These are phyloP conservation scores for Emys orbicularis DNA, from an alignment of 2,797 vertebrate genomes.

Conservation along the genomic window DNA sequence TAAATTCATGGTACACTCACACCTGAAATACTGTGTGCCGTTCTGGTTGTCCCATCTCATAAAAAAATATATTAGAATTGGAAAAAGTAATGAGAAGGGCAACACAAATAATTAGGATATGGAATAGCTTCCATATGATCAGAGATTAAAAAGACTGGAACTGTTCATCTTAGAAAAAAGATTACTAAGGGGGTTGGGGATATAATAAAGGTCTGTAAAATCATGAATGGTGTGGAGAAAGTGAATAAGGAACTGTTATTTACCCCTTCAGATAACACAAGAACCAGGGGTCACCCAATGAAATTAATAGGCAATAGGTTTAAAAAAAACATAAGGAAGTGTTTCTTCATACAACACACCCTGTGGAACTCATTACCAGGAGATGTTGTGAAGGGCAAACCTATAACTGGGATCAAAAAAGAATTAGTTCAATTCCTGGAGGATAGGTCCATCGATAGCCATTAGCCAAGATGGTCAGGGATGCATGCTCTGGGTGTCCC, in stretches of 20 bases:
- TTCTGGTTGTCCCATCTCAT: not conserved
- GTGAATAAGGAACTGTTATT: too few relatives aligned
- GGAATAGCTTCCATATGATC: not conserved
- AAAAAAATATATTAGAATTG: not conserved
- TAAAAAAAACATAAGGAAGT: not conserved
- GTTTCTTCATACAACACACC: not conserved
- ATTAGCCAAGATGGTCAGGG: not conserved
- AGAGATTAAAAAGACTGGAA: not conserved
- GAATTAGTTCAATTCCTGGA: not conserved
- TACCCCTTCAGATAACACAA: too few relatives aligned
- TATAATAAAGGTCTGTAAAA: too few relatives aligned
- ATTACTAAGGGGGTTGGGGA: not conserved
- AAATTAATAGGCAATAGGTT: too few relatives aligned
- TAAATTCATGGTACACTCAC: not conserved
- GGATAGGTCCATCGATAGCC: not conserved
- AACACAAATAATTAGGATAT: not conserved
- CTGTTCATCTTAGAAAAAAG: not conserved
- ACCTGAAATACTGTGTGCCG: not conserved
- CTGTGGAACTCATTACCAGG: not conserved
- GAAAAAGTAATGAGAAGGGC: not conserved
- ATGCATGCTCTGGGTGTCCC: not conserved
- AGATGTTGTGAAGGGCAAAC: not conserved
- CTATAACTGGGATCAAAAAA: not conserved
- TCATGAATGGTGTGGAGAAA: too few relatives aligned
- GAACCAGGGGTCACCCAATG: too few relatives aligned